Evolutionary conservation across 2,888 invertebrate genomes (phyloP), one percentile per base, ranked within the genome.

Genomic region (Cataglyphis livida): DNA sequence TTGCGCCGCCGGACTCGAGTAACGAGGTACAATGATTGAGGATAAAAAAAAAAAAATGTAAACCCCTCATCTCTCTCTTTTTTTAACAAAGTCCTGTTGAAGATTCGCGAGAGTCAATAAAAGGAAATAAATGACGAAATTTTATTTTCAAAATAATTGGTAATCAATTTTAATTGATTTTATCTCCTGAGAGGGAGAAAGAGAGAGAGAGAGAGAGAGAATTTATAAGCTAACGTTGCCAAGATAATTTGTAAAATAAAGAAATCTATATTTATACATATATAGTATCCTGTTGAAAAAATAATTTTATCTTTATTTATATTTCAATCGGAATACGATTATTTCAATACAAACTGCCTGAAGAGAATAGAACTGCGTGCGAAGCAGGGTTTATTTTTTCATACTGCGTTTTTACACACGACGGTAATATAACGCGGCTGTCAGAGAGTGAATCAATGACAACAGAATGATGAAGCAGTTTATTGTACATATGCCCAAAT

Each of bases 1-100:
- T 59, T 73, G 78, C 78, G 74, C 35, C 71, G 21, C 71, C 32
- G 44, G 41, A 70, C 78, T n/a, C 73, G 57, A 28, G 41, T 59
- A 71, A 71, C 51, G 32, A 70, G 57, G 57, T 25, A 48, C 59
- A 44, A 79, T 35, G 41, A 79, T 35, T 73, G 78, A 25, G 44
- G 71, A 51, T 59, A 25, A 35, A 15, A n/a, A 25, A 35, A 15
- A n/a, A 78, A 68, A 59, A 59, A n/a, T 3, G 73, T 28, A 7
- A 18, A 44, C 7, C 35, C 18, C 4, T 21, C 15, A 25, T 12
- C 18, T 18, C 18, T 48, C 6, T 6, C 0, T 51, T n/a, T n/a
- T 7, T n/a, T 7, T n/a, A 5, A 3, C 25, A 12, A 68, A 7
- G 12, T n/a, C 25, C 21, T 3, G 0, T 10, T 2, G 7, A 18